A percentile compares a stretch with the other conserved stretches of the same genome.
Conservation (phyloP, 2,888 invertebrate species). For the Synanthedon myopaeformis region DNA sequence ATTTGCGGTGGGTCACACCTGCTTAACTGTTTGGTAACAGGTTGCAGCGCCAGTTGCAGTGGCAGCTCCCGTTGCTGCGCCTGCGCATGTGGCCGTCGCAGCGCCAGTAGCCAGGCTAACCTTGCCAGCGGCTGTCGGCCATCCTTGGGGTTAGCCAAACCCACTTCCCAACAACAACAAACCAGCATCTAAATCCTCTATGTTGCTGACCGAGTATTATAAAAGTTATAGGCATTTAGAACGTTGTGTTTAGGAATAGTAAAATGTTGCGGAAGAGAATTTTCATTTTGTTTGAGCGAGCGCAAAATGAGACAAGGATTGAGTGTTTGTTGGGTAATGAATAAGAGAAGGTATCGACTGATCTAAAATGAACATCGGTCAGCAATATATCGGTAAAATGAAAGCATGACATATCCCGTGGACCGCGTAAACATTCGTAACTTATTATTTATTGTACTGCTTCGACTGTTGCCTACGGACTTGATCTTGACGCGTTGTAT, state of each 20-base stretch:
- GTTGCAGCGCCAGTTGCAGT: conserved; percentile 24
- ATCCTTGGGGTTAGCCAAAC: conserved; percentile 49
- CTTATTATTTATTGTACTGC: conserved; percentile 45
- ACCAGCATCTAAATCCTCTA: conserved; percentile 2
- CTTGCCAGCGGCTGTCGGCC: conserved; percentile 29
- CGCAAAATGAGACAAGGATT: conserved; percentile 3
- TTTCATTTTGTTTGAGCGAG: conserved; percentile 7
- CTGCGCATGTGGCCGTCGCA: conserved; percentile 42
- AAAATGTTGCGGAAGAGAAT: too few species aligned
- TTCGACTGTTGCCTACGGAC: conserved; percentile 67
- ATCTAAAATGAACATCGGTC: conserved; percentile 15
- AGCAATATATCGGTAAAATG: conserved; percentile 25
- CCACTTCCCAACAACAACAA: neutral
- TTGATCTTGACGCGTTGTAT: conserved; percentile 64
- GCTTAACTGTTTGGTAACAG: neutral
- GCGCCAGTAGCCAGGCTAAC: conserved; percentile 40
- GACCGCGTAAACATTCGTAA: conserved; percentile 14
- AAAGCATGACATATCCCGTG: conserved; percentile 29
- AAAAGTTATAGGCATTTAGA: conserved; percentile 5
- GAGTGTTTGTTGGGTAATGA: neutral
- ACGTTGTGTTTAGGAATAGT: neutral
- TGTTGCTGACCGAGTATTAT: conserved; percentile 6
- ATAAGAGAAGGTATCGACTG: neutral
- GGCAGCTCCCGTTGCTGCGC: conserved; percentile 35
- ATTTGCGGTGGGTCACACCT: neutral